Evolutionary conservation across 2,888 invertebrate genomes (phyloP).

Genomic region (Thymelicus lineola): DNA sequence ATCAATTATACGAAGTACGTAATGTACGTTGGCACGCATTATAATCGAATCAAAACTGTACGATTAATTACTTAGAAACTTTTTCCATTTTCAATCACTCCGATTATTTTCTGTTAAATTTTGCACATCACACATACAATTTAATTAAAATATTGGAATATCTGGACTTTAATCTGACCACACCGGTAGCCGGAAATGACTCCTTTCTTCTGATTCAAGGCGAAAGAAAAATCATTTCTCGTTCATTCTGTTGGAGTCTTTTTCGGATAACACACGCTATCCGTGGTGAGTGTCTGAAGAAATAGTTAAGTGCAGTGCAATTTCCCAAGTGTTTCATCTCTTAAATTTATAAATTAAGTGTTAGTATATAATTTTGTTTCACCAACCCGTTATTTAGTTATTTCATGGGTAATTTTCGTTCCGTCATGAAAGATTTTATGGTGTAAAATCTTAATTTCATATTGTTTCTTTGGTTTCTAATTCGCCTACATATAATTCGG

Average conservation of each 20-base stretch:
- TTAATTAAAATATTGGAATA: not conserved
- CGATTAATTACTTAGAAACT: too few relatives aligned
- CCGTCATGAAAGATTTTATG: conserved; percentile 26
- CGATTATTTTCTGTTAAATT: too few relatives aligned
- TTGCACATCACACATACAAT: not conserved
- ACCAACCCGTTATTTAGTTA: not conserved
- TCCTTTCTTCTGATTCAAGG: conserved; percentile 70
- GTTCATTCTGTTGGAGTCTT: conserved; percentile 89
- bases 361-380: conserved; percentile 46
- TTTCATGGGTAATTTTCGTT: conserved; percentile 6
- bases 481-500: not conserved
- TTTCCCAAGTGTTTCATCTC: conserved; percentile 59
- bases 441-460: conserved; percentile 40
- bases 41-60: too few relatives aligned
- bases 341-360: conserved; percentile 49
- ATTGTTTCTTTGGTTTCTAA: conserved; percentile 34
- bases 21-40: too few relatives aligned
- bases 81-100: too few relatives aligned
- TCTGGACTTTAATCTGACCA: conserved; percentile 48
- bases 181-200: conserved; percentile 72
- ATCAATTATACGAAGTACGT: too few relatives aligned
- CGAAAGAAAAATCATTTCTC: conserved; percentile 83
- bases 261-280: conserved; percentile 87
- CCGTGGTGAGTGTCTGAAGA: conserved; percentile 83
- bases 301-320: conserved; percentile 75